Evolutionary conservation across 92 coral and sea anemone species (phyloP), one percentile per base, ranked within the genome.

Genomic region (Phymanthus crucifer): DNA sequence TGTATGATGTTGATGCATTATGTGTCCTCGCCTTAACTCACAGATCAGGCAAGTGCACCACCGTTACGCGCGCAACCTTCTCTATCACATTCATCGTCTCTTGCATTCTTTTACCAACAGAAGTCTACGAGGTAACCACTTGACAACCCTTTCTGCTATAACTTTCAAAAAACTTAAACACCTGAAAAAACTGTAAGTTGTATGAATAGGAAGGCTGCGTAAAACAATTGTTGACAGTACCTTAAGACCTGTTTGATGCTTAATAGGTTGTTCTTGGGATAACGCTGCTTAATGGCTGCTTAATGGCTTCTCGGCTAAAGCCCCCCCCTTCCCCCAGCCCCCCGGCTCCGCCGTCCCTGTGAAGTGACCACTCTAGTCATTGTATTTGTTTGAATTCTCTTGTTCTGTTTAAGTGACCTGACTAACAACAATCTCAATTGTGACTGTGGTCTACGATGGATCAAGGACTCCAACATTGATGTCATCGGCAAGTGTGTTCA

Each of bases 381-480:
- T 50, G 19, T 57, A 7, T 6, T n/a, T 17, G 0, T 21, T 3
- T 58, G 23, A 0, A 54, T 27, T 27, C 17, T 61, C 9, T 61
- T 27, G 32, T 24, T 61, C 29, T 2, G 33, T 26, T 61, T 6
- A 24, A 61, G 68, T 61, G 68, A 61, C 68, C 27, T 70, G n/a
- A 29, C 37, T 67, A 17, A 32, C 24, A 70, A 70, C 50, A 17
- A 70, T 70, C 74, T 70, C 35, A 21, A 35, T 10, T 70, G 74
- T 24, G 45, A 70, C 45, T 70, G 74, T 70, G 29, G 50, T 70
- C 74, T 70, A 19, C 26, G 45, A 40, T 70, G 74, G 74, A 70
- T 40, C 48, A 70, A 35, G 47, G 35, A 70, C 1, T 32, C 50
- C 33, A 70, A 70, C 45, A 10, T 70, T 3, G 27, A 70, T 34